Percentiles rank a stretch among this genome's conserved stretches.
phyloP scores from a whole-genome alignment of 2,797 vertebrate species.

The Rhinichthys osculus region DNA sequence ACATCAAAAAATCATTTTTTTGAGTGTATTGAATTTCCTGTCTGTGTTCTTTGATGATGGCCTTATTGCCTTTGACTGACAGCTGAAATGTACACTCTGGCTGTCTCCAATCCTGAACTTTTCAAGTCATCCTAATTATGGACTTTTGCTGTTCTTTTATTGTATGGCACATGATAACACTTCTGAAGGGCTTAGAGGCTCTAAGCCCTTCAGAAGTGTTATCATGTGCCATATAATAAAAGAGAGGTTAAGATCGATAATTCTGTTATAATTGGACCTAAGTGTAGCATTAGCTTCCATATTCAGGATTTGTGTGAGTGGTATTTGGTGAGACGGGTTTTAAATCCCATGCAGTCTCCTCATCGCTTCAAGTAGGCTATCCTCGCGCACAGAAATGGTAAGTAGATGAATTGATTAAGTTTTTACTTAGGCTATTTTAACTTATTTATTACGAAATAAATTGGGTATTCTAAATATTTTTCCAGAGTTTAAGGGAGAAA shows the following conservation, averaged over 20 bases:
- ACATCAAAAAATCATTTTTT: too few species aligned
- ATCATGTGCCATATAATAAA: too few species aligned
- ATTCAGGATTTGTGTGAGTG: conserved; percentile 21
- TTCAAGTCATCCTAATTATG: conserved; percentile 78
- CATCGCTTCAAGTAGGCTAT: neutral
- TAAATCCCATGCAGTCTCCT: neutral
- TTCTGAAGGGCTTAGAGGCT: conserved; percentile 13
- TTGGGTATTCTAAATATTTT: neutral
- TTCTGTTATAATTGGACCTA: conserved; percentile 46
- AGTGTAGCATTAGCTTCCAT: conserved; percentile 18
- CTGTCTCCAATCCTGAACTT: conserved; percentile 73
- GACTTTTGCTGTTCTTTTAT: conserved; percentile 73
- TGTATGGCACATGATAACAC: conserved; percentile 66
- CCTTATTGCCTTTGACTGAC: conserved; percentile 72
- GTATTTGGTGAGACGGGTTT: conserved; percentile 4
- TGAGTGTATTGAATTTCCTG: neutral
- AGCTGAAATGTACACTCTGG: conserved; percentile 77
- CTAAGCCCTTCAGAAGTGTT: too few species aligned
- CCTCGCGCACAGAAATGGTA: conserved; percentile 26
- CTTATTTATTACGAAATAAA: neutral
- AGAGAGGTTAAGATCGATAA: conserved; percentile 46
- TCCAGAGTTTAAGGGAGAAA: neutral
- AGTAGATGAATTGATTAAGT: neutral
- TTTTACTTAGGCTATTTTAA: neutral
- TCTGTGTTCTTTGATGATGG: neutral